Percentiles rank a stretch among this genome's conserved stretches.
These are phyloP conservation scores for Alauda arvensis DNA, from an alignment of 2,797 vertebrate species.

Conservation along the genomic window DNA sequence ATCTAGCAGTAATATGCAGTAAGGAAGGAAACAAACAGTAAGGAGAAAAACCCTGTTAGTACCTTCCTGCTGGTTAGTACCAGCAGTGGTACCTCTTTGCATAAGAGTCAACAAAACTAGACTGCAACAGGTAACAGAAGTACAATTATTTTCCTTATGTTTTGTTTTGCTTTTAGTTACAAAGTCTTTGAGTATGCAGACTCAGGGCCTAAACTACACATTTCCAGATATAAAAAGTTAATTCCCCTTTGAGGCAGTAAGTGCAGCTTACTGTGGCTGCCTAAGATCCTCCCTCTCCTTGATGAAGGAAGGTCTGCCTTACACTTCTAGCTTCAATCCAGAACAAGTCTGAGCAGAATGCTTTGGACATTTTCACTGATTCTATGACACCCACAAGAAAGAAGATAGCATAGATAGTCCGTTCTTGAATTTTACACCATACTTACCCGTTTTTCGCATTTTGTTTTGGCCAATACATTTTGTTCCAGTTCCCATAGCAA, in stretches of 20 bases:
- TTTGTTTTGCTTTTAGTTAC: not conserved
- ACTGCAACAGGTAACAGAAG: not conserved
- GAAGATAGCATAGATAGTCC: not conserved
- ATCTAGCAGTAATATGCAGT: not conserved
- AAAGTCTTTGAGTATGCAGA: not conserved
- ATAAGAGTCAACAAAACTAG: not conserved
- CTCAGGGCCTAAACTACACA: not conserved
- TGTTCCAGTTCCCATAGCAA: constrained; percentile 93
- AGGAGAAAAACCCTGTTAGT: not conserved
- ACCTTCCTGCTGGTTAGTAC: not conserved
- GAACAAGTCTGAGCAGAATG: not conserved
- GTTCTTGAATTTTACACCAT: not conserved
- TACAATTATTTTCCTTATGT: not conserved
- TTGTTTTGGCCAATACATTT: constrained; percentile 88
- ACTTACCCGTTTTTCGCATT: constrained; percentile 85
- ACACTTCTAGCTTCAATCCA: not conserved
- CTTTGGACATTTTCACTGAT: not conserved
- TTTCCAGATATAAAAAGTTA: not conserved
- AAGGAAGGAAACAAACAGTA: not conserved
- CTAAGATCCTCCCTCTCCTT: not conserved
- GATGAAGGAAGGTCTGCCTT: not conserved
- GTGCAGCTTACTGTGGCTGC: not conserved
- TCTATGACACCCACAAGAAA: not conserved
- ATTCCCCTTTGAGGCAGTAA: not conserved
- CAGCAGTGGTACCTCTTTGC: not conserved